Percentiles rank a stretch among this genome's conserved stretches.
These are phyloP conservation scores for Tanypteryx hageni DNA, from an alignment of 2,888 invertebrate genomes.

Conservation along the genomic window DNA sequence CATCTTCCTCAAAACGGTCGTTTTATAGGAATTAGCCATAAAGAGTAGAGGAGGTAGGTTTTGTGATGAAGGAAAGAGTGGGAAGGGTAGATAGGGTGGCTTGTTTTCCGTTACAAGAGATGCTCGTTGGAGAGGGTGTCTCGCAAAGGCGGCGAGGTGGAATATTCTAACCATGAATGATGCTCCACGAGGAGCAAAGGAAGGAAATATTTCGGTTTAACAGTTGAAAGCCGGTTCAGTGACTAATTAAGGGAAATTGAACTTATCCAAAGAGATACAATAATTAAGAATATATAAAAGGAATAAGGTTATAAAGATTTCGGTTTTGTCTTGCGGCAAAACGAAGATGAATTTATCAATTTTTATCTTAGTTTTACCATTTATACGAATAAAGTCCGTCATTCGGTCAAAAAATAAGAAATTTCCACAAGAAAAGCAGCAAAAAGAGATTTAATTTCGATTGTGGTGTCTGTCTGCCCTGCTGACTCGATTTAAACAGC, in stretches of 20 bases:
- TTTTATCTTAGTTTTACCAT: too few relatives aligned
- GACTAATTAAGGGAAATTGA: conserved; percentile 11
- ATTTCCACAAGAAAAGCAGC: too few relatives aligned
- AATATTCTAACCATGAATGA: background rate
- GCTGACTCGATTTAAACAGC: too few relatives aligned
- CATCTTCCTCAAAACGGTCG: background rate
- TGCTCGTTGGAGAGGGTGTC: conserved; percentile 17
- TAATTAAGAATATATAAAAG: background rate
- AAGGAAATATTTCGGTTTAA: conserved; percentile 34
- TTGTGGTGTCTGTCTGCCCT: too few relatives aligned
- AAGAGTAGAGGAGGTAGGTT: background rate
- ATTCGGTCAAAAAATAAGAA: too few relatives aligned
- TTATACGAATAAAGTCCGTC: too few relatives aligned
- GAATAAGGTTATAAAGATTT: too few relatives aligned
- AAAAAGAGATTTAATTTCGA: too few relatives aligned
- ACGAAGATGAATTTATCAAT: too few relatives aligned
- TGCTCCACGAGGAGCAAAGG: background rate
- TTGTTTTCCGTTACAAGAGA: conserved; percentile 39
- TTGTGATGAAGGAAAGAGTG: too few relatives aligned
- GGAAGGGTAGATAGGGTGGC: background rate
- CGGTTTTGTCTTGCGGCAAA: too few relatives aligned
- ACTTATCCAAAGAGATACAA: background rate
- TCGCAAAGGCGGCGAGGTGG: background rate
- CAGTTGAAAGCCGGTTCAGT: conserved; percentile 42
- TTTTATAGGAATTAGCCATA: background rate